A percentile compares a stretch with the other conserved stretches of the same genome.
phyloP scores from a whole-genome alignment of 2,797 vertebrate genomes.

The Spea hammondii region DNA sequence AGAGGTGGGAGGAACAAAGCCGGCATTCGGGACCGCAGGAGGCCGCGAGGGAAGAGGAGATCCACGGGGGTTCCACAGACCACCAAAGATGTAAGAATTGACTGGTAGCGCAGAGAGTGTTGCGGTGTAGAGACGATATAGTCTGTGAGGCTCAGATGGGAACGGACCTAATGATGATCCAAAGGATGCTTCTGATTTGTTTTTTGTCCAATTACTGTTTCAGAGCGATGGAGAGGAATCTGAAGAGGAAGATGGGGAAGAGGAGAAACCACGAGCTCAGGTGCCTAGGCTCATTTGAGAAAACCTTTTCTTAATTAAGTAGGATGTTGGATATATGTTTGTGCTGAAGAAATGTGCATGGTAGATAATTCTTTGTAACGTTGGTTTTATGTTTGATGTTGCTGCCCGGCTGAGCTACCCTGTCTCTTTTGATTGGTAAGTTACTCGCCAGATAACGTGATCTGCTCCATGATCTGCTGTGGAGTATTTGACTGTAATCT shows the following conservation, averaged over 20 bases:
- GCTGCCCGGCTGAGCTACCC: constrained; percentile 10
- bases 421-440: constrained; percentile 28
- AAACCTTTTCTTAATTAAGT: not conserved
- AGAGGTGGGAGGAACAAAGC: constrained; percentile 66
- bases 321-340: not conserved
- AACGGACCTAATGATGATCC: not conserved
- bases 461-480: not conserved
- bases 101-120: no score
- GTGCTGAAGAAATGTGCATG: not conserved
- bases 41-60: constrained; percentile 49
- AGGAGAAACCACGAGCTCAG: constrained; percentile 28
- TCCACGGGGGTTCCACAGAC: constrained; percentile 40
- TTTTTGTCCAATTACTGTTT: not conserved
- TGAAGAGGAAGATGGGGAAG: constrained; percentile 37
- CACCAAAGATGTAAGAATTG: constrained; percentile 45
- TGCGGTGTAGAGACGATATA: not conserved
- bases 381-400: constrained; percentile 30
- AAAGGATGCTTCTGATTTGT: not conserved
- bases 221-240: constrained; percentile 46
- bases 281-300: constrained; percentile 16
- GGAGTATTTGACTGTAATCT: not conserved
- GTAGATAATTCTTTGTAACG: constrained; percentile 5
- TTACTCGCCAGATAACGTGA: not conserved
- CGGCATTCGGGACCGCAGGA: constrained; percentile 44
- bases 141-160: not conserved